Base-by-base conservation (phyloP, 2,888 invertebrate species). In the Ceriagrion tenellum region DNA sequence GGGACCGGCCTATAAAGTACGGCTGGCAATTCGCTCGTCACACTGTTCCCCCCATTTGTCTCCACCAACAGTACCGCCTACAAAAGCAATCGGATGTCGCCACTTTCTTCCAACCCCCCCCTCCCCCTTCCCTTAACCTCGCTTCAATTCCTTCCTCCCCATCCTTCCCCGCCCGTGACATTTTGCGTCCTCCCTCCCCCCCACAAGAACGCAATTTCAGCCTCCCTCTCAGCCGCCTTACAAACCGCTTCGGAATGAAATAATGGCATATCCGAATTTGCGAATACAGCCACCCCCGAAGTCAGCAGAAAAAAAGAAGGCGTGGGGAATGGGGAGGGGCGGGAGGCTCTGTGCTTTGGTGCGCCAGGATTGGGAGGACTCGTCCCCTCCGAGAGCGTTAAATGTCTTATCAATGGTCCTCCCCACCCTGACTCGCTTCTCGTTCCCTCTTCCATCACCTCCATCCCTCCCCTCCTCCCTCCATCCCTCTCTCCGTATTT, bases 31-130 rank as follows among this genome's bases (percentile, higher is more conserved):
- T 69, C 93, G 93, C 93, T 93, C 93, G 93, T 93, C 93, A 93
- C 93, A 69, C 69, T 74, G 93, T 93, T 93, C 91, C 63, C 35
- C 93, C 93, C 93, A 93, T 93, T 93, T 93, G 93, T 93, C 93
- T 93, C 93, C 93, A 13, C 69, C 63, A 93, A 93, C 81, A 81
- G 93, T 74, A 93, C 93, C 93, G 93, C 93, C 93, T 93, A 93
- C 93, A 93, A 93, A 93, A 74, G 93, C 93, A 93, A 93, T 93
- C 93, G 93, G 93, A 93, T 93, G 93, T 93, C 93, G 93, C 93
- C 47, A 74, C 47, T 93, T 93, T 93, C 93, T 47, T 55, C 63
- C 91, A 23, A 8, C 89, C 91, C 59, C 91, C 26, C 40, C 81
- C 81, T 81, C 35, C 35, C 35, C 35, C 30, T 12, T 1, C 74